These are phyloP conservation scores for Leptinotarsa rubiginosa DNA, from an alignment of 2,888 invertebrate genomes.

Conservation along the genomic window DNA sequence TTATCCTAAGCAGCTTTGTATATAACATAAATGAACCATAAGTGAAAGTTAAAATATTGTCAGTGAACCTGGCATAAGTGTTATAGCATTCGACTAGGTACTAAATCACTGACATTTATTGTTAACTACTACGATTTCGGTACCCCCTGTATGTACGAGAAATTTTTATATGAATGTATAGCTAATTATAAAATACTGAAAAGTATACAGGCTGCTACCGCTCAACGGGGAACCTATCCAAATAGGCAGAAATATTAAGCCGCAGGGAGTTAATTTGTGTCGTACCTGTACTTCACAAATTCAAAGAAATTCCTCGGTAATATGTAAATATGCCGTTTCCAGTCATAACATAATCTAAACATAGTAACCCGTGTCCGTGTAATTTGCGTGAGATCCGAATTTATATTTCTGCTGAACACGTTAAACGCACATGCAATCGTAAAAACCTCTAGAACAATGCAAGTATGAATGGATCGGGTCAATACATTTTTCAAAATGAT, in stretches of 20 bases:
- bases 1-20: too few species aligned
- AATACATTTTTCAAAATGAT: not conserved
- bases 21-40: too few species aligned
- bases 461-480: not conserved
- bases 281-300: not conserved
- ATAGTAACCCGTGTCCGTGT: conserved; percentile 10
- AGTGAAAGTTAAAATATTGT: too few species aligned
- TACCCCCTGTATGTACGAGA: not conserved
- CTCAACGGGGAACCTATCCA: conserved; percentile 3
- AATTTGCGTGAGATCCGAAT: conserved; percentile 15
- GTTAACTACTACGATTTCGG: too few species aligned
- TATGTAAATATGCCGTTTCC: conserved; percentile 12
- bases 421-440: conserved; percentile 12
- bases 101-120: not conserved
- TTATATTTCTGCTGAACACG: conserved; percentile 14
- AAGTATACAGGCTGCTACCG: not conserved
- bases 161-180: not conserved
- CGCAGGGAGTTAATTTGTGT: conserved; percentile 18
- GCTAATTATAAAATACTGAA: conserved; percentile 14
- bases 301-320: conserved; percentile 13
- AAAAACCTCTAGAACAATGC: not conserved
- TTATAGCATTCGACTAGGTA: not conserved
- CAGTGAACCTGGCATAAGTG: too few species aligned
- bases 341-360: conserved; percentile 21
- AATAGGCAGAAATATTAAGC: conserved; percentile 14